Percentiles rank a stretch among this genome's conserved stretches.
These are phyloP conservation scores for Typhlichthys subterraneus DNA, from an alignment of 2,797 vertebrate species.

Conservation along the genomic window DNA sequence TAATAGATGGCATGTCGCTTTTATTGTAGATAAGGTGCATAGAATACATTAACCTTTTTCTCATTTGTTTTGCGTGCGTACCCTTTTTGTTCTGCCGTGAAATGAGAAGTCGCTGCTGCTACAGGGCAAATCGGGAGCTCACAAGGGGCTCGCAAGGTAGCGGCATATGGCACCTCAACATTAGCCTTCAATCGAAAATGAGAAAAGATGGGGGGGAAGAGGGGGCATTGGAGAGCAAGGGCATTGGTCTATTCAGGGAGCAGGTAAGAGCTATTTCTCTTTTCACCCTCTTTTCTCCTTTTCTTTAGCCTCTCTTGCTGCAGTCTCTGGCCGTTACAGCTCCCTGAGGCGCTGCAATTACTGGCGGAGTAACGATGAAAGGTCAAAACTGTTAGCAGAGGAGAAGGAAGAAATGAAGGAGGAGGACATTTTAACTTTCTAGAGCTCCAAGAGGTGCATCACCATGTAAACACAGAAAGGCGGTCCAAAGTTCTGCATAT, in stretches of 20 bases:
- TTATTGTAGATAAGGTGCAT: constrained; percentile 62
- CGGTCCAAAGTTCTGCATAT: constrained; percentile 29
- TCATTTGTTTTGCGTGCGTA: constrained; percentile 62
- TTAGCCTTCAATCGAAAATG: constrained; percentile 62
- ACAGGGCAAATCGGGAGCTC: constrained; percentile 43
- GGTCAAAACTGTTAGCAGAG: constrained; percentile 65
- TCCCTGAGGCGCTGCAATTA: constrained; percentile 68
- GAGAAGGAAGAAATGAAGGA: constrained; percentile 43
- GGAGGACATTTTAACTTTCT: constrained; percentile 43
- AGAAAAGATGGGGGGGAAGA: constrained; percentile 47
- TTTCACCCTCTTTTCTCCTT: constrained; percentile 4
- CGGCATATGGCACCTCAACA: constrained; percentile 49
- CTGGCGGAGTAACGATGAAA: constrained; percentile 63
- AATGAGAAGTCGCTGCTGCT: constrained; percentile 48
- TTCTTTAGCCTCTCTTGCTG: constrained; percentile 31
- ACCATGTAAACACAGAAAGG: constrained; percentile 25
- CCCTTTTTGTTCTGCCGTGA: constrained; percentile 52
- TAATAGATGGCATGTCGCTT: constrained; percentile 37
- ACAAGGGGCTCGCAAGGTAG: constrained; percentile 41
- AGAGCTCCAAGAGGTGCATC: constrained; percentile 21
- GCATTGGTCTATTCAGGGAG: constrained; percentile 31
- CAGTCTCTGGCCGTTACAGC: constrained; percentile 45
- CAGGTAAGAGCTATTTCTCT: constrained; percentile 56
- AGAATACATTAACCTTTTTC: constrained; percentile 75
- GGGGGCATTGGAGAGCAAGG: background rate